Base-by-base conservation (phyloP, 2,113 vertebrate species). In the Cheirogaleus medius region DNA sequence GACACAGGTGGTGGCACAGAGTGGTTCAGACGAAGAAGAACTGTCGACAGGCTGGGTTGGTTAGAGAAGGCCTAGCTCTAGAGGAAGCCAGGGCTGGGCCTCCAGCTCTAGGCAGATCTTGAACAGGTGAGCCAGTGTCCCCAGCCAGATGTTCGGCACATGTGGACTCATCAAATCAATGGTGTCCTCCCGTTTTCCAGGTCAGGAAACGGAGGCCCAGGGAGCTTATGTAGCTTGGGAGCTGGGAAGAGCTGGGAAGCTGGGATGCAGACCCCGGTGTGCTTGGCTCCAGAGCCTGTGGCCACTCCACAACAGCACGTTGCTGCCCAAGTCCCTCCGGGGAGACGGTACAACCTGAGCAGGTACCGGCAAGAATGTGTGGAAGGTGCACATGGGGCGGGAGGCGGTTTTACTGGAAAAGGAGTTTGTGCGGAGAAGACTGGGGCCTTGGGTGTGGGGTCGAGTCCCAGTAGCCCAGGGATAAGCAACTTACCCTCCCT, bases 361-460 rank as follows among this genome's bases (percentile, higher is more conserved):
- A 29, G 27, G 12, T 1, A 0, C 8, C 4, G 2, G 54, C 23
- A 12, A 34, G 54, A n/a, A 76, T 0, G 0, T 17, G 29, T 0
- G 2, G 54, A 8, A n/a, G 52, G 4, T 2, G 29, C 32, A 5
- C 0, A 60, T 21, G 0, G 0, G 52, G 7, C 17, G 58, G 54
- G 25, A 74, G 32, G 58, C 4, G 13, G 4, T 49, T 68, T 39
- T 7, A 47, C 3, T 37, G 76, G 60, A 68, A 37, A 39, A 87
- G 49, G 25, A 13, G 32, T 23, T 32, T 12, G 4, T 12, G 10
- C 23, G 14, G 25, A n/a, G 49, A 63, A 64, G 44, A 54, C 8
- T 8, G 10, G 44, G n/a, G 32, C 17, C 9, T 14, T 18, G 73
- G 13, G 34, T 9, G 0, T 23, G 1, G 64, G 25, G 32, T 12